Base-by-base conservation (phyloP, 2,113 vertebrate genomes). In the Cottus gobio region DNA sequence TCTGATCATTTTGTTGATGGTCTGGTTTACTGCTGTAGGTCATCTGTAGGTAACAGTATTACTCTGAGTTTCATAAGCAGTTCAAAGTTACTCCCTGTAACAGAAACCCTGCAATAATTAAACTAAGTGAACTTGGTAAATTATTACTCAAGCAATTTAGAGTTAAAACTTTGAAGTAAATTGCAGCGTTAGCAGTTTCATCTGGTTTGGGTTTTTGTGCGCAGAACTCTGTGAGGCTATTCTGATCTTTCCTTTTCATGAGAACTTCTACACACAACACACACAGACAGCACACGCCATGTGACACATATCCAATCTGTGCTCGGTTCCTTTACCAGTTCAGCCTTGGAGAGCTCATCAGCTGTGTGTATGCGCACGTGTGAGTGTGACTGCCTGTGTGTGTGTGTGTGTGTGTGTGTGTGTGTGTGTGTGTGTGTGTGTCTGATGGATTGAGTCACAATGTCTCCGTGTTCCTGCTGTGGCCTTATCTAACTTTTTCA, bases 271-370 rank as follows among this genome's bases (percentile, higher is more conserved):
- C 64, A 77, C 56, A 58, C 9, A 3, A 61, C 58, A 61, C 30
- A 36, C 36, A 58, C 28, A 36, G 24, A 30, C 67, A 57, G 31
- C 48, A 39, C 62, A 74, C 75, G 63, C 24, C 84, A 89, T 79
- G 73, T 82, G 73, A 86, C 79, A 84, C 28, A 56, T 48, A 60
- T 80, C 65, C 81, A 75, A 80, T 87, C 83, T 88, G 84, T 84
- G 79, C 79, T 85, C 83, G 77, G 82, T 69, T 83, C 76, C 83
- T 80, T 22, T 56, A 85, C 79, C 77, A 85, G 85, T 64, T 91
- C 87, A 89, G 71, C 74, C 79, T 74, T 39, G 72, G 71, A 89
- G 63, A 79, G 58, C 77, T 85, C 65, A 71, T 66, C 71, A 71
- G 58, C 68, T 30, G 79, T 77, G 75, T 82, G 57, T 39, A 37